Base-by-base conservation (phyloP, 2,113 vertebrate species). In the Cathartes aura region DNA sequence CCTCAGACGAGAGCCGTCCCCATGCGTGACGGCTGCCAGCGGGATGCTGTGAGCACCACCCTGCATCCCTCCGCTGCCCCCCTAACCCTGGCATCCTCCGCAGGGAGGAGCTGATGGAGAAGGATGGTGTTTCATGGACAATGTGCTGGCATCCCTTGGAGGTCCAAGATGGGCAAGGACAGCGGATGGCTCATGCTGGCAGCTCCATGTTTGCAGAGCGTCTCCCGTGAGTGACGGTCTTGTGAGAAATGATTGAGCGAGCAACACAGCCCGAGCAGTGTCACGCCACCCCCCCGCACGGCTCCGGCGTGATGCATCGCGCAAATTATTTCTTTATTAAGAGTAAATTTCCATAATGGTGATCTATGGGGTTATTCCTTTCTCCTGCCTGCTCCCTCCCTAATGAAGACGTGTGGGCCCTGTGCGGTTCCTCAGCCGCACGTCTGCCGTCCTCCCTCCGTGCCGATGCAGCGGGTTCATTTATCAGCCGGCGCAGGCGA, bases 251-350 rank as follows among this genome's bases (percentile, higher is more conserved):
- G 96, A 94, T 5, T 45, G 94, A 96, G 71, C 0, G 53, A 88
- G 40, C 16, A 2, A 55, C 56, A 34, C 11, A 24, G 92, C 82
- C 72, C 1, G 4, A 56, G 89, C 23, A 1, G 70, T 38, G 79
- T 72, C 59, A 7, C 5, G 1, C 60, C 21, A 5, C 56, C 63
- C 52, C 84, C 90, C 73, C 4, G 50, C 60, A 2, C 2, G 8
- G 78, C 89, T 38, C 74, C 0, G 2, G 38, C 2, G 14, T 93
- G 96, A 97, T 95, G 78, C 91, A 98, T 89, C 0, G 6, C 5
- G 2, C 91, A 89, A 94, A 97, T 97, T 95, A 97, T 87, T 91
- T 85, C 95, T 82, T 95, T 95, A 96, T 97, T 94, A 96, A 8
- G 76, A 81, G 80, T 52, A n/a, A 48, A 98, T 97, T 95, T 97